A percentile compares a stretch with the other conserved stretches of the same genome.
phyloP scores from a whole-genome alignment of 2,797 vertebrate species.

The Amphiprion clarkii region DNA sequence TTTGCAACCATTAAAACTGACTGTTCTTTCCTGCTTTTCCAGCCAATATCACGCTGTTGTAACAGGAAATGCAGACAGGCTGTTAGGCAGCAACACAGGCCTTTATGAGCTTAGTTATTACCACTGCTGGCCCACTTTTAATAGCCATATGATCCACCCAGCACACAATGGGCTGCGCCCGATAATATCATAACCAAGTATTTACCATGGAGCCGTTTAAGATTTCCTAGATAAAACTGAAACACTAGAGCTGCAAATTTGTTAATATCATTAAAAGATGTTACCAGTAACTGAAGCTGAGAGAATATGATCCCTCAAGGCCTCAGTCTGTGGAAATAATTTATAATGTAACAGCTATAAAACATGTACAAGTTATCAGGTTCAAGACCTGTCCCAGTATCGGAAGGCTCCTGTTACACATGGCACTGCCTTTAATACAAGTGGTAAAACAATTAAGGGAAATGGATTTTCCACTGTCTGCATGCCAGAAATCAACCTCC shows the following conservation, averaged over 20 bases:
- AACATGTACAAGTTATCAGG: constrained; percentile 97
- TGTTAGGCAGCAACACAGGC: constrained; percentile 78
- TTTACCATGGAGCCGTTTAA: constrained; percentile 97
- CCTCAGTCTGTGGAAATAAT: constrained; percentile 95
- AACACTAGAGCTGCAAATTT: constrained; percentile 98
- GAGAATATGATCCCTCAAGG: constrained; percentile 92
- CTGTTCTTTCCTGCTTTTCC: constrained; percentile 71
- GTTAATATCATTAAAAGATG: constrained; percentile 99
- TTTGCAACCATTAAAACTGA: constrained; percentile 76
- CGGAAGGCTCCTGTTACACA: constrained; percentile 89
- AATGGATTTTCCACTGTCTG: constrained; percentile 91
- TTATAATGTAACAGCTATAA: constrained; percentile 98
- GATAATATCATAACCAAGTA: constrained; percentile 98
- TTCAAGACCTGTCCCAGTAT: constrained; percentile 91
- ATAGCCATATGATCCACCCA: constrained; percentile 88
- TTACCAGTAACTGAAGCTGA: constrained; percentile 95
- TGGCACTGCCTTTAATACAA: constrained; percentile 86
- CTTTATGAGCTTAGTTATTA: constrained; percentile 87
- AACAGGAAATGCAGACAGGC: constrained; percentile 85
- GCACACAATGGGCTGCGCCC: constrained; percentile 86
- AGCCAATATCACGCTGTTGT: constrained; percentile 78
- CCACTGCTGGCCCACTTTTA: constrained; percentile 83
- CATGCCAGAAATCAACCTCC: constrained; percentile 61
- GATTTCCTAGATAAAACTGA: constrained; percentile 97
- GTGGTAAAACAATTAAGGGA: constrained; percentile 96